A percentile compares a stretch with the other conserved stretches of the same genome.
phyloP scores from a whole-genome alignment of 2,113 vertebrate species.

The Dasypus novemcinctus region DNA sequence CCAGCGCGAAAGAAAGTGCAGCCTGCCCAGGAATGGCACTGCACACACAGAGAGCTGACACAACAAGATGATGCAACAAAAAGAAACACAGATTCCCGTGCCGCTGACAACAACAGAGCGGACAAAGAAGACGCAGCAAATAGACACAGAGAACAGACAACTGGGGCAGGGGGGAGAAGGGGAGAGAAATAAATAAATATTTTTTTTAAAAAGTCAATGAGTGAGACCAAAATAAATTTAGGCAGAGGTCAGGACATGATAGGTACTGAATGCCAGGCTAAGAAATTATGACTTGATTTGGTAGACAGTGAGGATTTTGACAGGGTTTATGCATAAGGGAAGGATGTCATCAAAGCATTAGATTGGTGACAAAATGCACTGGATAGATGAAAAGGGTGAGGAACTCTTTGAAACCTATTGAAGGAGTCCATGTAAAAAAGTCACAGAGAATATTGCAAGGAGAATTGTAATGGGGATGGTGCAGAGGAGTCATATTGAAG shows the following conservation, averaged over 20 bases:
- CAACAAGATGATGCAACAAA: too few relatives aligned
- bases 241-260: neutral
- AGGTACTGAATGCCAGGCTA: neutral
- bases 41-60: too few relatives aligned
- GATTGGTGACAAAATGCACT: neutral
- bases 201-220: neutral
- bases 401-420: neutral
- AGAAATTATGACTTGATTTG: neutral
- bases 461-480: neutral
- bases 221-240: neutral
- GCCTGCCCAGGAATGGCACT: too few relatives aligned
- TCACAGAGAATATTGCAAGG: neutral
- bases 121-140: too few relatives aligned
- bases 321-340: neutral
- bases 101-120: too few relatives aligned
- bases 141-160: too few relatives aligned
- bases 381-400: neutral
- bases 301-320: slow-evolving; percentile 11
- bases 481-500: neutral
- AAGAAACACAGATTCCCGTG: too few relatives aligned
- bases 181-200: too few relatives aligned
- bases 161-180: too few relatives aligned
- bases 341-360: neutral
- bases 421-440: neutral
- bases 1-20: too few relatives aligned